Conservation (phyloP, 2,113 vertebrate species). For the Bucco capensis region DNA sequence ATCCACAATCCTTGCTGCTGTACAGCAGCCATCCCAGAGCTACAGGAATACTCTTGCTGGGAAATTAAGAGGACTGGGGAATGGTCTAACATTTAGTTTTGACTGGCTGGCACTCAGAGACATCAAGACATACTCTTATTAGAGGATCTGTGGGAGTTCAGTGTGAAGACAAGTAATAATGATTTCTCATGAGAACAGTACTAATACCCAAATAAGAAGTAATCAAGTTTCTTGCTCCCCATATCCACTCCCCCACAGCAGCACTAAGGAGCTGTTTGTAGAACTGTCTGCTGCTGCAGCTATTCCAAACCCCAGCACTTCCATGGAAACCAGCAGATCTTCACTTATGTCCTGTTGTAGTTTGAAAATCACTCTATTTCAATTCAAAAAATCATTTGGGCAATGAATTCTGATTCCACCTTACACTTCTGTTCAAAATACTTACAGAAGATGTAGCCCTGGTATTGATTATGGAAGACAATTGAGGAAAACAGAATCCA, state of each 20-base stretch:
- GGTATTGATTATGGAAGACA: neutral
- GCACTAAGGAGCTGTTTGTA: neutral
- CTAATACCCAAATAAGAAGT: neutral
- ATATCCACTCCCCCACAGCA: neutral
- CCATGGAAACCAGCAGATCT: constrained; percentile 41
- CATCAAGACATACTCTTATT: neutral
- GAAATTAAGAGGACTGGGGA: neutral
- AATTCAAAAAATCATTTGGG: neutral
- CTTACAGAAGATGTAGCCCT: rapidly evolving
- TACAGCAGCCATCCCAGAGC: neutral
- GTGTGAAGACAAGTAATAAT: neutral
- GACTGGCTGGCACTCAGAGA: neutral
- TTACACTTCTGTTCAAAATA: neutral
- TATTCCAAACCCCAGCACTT: neutral
- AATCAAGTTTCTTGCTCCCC: neutral
- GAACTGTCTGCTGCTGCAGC: neutral
- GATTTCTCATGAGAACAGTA: neutral
- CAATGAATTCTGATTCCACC: neutral
- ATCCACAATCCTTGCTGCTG: neutral
- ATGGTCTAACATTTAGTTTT: neutral
- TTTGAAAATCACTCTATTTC: neutral
- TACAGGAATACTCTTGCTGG: neutral
- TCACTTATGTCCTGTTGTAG: neutral
- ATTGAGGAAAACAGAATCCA: neutral
- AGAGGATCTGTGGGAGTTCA: neutral